Percentiles rank a stretch among this genome's conserved stretches.
Conservation (phyloP, 2,113 vertebrate species). For the Camelus dromedarius region DNA sequence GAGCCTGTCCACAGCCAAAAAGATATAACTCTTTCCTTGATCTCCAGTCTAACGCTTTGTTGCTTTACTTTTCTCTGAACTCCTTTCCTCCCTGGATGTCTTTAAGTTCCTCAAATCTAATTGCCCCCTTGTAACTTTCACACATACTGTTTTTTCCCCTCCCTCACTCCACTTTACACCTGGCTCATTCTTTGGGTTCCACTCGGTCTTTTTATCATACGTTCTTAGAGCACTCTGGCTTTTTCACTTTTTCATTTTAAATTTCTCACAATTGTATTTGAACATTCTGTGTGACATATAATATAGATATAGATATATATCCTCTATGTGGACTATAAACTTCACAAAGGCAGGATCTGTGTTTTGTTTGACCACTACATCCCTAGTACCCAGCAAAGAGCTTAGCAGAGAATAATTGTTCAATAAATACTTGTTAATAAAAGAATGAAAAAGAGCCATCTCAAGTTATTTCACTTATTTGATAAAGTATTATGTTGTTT, state of each 20-base stretch:
- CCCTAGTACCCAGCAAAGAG: background rate
- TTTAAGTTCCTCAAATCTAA: background rate
- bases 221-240: background rate
- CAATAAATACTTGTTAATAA: constrained; percentile 53
- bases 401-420: constrained; percentile 45
- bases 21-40: background rate
- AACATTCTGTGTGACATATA: background rate
- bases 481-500: constrained; percentile 33
- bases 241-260: constrained; percentile 35
- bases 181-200: background rate
- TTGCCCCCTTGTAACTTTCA: background rate
- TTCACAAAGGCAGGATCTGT: background rate
- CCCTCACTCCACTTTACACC: background rate
- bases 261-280: background rate
- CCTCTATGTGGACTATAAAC: background rate
- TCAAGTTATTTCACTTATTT: constrained; percentile 64
- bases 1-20: background rate
- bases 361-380: constrained; percentile 31
- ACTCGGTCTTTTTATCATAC: background rate
- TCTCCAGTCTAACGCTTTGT: background rate
- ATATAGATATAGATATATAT: background rate
- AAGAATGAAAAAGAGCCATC: constrained; percentile 47
- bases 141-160: background rate
- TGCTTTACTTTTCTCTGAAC: background rate
- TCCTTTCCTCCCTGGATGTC: background rate